These are phyloP conservation scores for Perccottus glenii DNA, from an alignment of 2,113 vertebrate species.

Conservation along the genomic window DNA sequence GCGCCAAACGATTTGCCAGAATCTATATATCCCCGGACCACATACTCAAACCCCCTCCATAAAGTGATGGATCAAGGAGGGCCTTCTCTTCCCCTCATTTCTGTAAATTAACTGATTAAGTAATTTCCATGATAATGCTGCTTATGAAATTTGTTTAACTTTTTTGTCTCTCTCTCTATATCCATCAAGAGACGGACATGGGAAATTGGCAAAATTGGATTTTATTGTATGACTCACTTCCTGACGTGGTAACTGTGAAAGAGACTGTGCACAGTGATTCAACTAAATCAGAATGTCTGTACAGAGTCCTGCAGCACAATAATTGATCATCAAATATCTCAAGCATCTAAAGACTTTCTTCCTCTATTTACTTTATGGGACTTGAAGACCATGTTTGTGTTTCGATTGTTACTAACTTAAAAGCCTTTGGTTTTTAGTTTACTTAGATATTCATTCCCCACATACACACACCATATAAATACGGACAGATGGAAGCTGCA, in stretches of 20 bases:
- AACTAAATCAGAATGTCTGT: neutral
- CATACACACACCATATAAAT: neutral
- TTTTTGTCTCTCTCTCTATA: no score
- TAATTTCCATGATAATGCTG: no score
- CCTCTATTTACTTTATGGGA: neutral
- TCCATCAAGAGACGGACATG: constrained; percentile 12
- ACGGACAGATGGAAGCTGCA: constrained; percentile 17
- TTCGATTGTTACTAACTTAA: no score
- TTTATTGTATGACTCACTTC: constrained; percentile 13
- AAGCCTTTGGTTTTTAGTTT: no score
- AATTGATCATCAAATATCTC: neutral
- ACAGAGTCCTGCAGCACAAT: neutral
- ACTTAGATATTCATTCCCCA: no score
- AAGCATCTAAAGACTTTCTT: neutral
- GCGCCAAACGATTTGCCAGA: no score
- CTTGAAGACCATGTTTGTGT: neutral
- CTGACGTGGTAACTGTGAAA: constrained; percentile 4
- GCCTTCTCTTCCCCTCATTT: no score
- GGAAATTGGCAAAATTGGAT: neutral
- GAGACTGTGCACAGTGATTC: neutral
- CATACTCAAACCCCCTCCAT: no score
- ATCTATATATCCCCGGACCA: no score
- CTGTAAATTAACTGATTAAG: no score
- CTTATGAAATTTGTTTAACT: neutral
- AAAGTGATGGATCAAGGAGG: no score